phyloP scores from a whole-genome alignment of 2,888 invertebrate genomes.

The Amiota mariae region DNA sequence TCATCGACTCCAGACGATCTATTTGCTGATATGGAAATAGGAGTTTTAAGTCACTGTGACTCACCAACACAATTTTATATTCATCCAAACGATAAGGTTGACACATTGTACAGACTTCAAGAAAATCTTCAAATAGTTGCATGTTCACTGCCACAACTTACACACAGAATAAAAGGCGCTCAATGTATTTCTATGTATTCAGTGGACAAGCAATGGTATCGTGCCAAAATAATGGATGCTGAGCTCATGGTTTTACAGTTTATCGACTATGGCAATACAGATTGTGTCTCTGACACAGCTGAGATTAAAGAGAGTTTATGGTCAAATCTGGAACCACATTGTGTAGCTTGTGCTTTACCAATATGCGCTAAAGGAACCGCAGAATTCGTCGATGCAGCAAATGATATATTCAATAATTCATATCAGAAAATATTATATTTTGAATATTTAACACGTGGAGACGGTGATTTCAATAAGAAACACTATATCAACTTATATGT shows the following conservation, averaged over 20 bases:
- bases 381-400: slow-evolving; percentile 80
- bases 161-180: slow-evolving; percentile 75
- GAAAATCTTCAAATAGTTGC: slow-evolving; percentile 79
- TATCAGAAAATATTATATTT: slow-evolving; percentile 69
- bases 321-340: slow-evolving; percentile 76
- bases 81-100: slow-evolving; percentile 77
- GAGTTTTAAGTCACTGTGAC: slow-evolving; percentile 82
- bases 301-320: slow-evolving; percentile 76
- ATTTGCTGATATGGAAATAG: slow-evolving; percentile 72
- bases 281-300: slow-evolving; percentile 80
- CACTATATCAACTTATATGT: slow-evolving; percentile 79
- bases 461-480: slow-evolving; percentile 51
- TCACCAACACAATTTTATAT: slow-evolving; percentile 85
- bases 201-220: slow-evolving; percentile 90
- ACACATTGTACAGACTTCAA: slow-evolving; percentile 78
- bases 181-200: slow-evolving; percentile 86
- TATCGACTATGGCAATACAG: slow-evolving; percentile 86
- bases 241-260: slow-evolving; percentile 86
- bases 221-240: slow-evolving; percentile 88
- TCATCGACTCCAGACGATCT: slow-evolving; percentile 53
- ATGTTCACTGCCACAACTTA: slow-evolving; percentile 75
- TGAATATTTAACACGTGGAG: slow-evolving; percentile 70
- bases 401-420: slow-evolving; percentile 76
- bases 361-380: slow-evolving; percentile 78
- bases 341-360: slow-evolving; percentile 80